phyloP scores from a whole-genome alignment of 2,888 invertebrate genomes.

The Ophonus ardosiacus region DNA sequence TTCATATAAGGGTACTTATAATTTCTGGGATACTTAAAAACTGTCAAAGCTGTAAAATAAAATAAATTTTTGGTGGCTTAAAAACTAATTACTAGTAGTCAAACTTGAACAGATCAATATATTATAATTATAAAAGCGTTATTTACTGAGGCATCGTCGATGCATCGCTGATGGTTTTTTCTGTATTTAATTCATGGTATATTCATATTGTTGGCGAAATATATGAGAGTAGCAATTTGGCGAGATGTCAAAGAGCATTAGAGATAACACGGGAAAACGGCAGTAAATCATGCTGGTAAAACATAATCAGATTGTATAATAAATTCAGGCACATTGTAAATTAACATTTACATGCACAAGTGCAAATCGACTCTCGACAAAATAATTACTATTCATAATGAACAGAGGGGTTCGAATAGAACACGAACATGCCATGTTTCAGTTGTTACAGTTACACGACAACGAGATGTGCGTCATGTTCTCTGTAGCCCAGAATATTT shows the following conservation, averaged over 20 bases:
- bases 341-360: constrained; percentile 56
- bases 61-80: too few relatives aligned
- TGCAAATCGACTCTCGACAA: constrained; percentile 50
- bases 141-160: not conserved
- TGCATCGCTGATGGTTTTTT: not conserved
- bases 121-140: not conserved
- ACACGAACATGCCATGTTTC: constrained; percentile 3
- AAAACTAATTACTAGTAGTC: too few relatives aligned
- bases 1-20: too few relatives aligned
- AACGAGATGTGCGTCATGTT: not conserved
- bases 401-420: not conserved
- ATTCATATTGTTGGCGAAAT: not conserved
- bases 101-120: too few relatives aligned
- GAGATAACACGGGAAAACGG: constrained; percentile 25
- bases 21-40: too few relatives aligned
- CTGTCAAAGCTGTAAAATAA: too few relatives aligned
- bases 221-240: constrained; percentile 4
- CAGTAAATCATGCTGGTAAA: constrained; percentile 44
- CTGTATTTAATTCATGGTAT: not conserved
- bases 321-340: constrained; percentile 49
- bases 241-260: constrained; percentile 39
- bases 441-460: not conserved
- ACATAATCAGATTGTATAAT: constrained; percentile 56
- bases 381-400: constrained; percentile 56
- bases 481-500: too few relatives aligned